Conservation (phyloP, 2,888 invertebrate genomes). For the Spilosoma lubricipeda region DNA sequence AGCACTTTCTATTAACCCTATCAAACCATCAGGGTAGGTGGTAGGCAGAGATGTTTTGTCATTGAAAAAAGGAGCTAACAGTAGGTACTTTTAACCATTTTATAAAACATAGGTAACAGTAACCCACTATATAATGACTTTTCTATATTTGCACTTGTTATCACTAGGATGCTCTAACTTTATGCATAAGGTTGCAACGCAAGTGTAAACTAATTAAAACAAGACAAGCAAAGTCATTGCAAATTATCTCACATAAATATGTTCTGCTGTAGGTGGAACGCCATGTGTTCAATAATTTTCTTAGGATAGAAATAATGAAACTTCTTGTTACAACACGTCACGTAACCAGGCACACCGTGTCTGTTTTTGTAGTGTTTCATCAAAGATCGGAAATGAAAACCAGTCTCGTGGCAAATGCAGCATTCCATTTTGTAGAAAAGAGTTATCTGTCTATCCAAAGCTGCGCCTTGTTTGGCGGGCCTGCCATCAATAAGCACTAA, state of each 20-base stretch:
- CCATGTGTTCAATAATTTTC: conserved; percentile 83
- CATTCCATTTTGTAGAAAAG: conserved; percentile 84
- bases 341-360: conserved; percentile 82
- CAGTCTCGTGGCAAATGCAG: conserved; percentile 79
- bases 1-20: not conserved
- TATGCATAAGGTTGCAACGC: not conserved
- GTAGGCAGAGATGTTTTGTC: not conserved
- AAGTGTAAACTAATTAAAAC: conserved; percentile 4
- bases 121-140: not conserved
- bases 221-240: conserved; percentile 11
- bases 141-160: too few relatives aligned
- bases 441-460: conserved; percentile 78
- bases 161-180: conserved; percentile 1
- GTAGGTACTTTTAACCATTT: not conserved
- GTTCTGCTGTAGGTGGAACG: conserved; percentile 78
- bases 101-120: not conserved
- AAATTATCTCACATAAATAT: conserved; percentile 77
- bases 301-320: conserved; percentile 83
- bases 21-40: not conserved
- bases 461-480: conserved; percentile 77
- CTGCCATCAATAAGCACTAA: conserved; percentile 75
- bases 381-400: conserved; percentile 78
- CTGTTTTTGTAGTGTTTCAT: conserved; percentile 83
- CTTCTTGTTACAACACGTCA: conserved; percentile 81
- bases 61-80: not conserved